Evolutionary conservation across 2,888 invertebrate species (phyloP).

Genomic region (Pollenia amentaria): DNA sequence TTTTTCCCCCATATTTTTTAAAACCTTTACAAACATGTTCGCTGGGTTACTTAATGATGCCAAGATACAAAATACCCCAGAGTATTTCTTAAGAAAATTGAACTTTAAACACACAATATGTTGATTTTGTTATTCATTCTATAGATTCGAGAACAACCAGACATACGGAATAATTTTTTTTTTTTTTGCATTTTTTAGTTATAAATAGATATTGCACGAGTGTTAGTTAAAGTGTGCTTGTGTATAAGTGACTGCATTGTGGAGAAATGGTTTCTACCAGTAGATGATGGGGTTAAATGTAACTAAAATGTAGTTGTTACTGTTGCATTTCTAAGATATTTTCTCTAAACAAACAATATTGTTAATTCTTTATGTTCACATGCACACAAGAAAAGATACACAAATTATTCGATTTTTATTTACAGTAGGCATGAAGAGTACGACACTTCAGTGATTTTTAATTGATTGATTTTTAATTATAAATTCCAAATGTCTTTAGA

Average conservation of each 20-base stretch:
- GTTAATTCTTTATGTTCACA: background rate
- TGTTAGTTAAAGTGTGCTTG: background rate
- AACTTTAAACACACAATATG: conserved; percentile 60
- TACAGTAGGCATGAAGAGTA: too few relatives aligned
- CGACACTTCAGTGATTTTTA: too few relatives aligned
- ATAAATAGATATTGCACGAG: background rate
- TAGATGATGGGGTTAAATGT: conserved; percentile 31
- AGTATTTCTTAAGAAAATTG: conserved; percentile 53
- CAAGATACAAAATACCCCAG: conserved; percentile 26
- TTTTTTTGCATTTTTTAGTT: background rate
- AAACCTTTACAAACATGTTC: background rate
- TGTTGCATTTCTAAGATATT: conserved; percentile 47
- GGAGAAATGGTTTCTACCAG: background rate
- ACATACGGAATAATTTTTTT: background rate
- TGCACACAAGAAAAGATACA: background rate
- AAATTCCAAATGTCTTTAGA: too few relatives aligned
- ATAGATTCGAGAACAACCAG: conserved; percentile 3
- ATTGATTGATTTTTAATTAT: too few relatives aligned
- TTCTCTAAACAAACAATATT: conserved; percentile 39
- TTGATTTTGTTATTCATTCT: conserved; percentile 66
- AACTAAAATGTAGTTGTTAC: conserved; percentile 36
- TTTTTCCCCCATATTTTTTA: too few relatives aligned
- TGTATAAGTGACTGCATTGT: background rate
- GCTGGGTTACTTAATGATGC: conserved; percentile 3
- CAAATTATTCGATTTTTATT: too few relatives aligned